phyloP scores from a whole-genome alignment of 2,888 invertebrate species.

The Noctuana brunneofusca region DNA sequence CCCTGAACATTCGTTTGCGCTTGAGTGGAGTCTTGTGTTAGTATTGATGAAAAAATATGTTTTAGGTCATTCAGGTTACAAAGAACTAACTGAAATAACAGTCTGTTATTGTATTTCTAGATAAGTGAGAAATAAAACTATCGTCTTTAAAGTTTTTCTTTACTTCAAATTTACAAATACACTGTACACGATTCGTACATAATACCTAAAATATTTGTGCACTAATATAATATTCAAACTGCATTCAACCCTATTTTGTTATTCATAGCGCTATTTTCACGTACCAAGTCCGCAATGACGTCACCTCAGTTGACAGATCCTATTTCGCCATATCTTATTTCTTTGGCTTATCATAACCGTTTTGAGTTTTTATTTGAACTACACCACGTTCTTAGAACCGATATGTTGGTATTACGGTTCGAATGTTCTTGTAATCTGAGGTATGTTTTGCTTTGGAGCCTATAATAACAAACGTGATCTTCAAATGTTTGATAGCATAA shows the following conservation, averaged over 20 bases:
- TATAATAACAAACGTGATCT: slow-evolving; percentile 14
- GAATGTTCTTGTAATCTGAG: slow-evolving; percentile 7
- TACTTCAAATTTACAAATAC: too few relatives aligned
- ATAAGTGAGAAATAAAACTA: too few relatives aligned
- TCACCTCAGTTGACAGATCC: slow-evolving; percentile 32
- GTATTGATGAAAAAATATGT: not conserved
- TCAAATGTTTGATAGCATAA: not conserved
- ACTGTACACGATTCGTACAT: too few relatives aligned
- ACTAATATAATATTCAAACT: slow-evolving; percentile 10
- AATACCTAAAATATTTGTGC: not conserved
- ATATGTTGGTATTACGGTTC: slow-evolving; percentile 20
- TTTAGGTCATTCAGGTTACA: too few relatives aligned
- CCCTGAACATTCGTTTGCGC: not conserved
- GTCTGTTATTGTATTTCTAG: too few relatives aligned
- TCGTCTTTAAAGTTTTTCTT: too few relatives aligned
- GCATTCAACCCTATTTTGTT: slow-evolving; percentile 10
- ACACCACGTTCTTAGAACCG: slow-evolving; percentile 35
- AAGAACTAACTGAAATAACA: too few relatives aligned
- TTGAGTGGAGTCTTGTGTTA: not conserved
- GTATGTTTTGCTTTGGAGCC: slow-evolving; percentile 10
- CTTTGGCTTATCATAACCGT: slow-evolving; percentile 47
- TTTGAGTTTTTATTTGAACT: slow-evolving; percentile 37
- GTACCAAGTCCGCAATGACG: not conserved
- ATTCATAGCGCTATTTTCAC: slow-evolving; percentile 8
- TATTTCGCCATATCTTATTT: slow-evolving; percentile 57